Evolutionary conservation across 2,888 invertebrate species (phyloP).

Genomic region (Melieria picta): DNA sequence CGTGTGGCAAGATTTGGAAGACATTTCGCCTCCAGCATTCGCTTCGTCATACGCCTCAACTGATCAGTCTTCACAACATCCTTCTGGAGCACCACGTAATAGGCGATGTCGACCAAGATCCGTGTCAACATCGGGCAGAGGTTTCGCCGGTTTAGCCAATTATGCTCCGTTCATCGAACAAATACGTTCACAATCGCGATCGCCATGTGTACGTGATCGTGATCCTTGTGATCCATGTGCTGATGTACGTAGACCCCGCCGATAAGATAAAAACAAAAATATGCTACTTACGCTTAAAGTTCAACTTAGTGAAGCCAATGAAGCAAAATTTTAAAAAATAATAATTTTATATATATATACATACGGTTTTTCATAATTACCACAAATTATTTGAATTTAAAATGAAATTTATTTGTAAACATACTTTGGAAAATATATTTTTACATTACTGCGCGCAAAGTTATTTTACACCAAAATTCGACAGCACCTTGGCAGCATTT

Average conservation of each 20-base stretch:
- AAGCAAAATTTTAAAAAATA: background rate
- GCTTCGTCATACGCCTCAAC: slow-evolving; percentile 24
- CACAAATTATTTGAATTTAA: background rate
- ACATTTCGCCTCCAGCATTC: slow-evolving; percentile 20
- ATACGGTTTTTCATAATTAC: no score
- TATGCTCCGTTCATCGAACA: slow-evolving; percentile 38
- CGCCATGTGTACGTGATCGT: slow-evolving; percentile 5
- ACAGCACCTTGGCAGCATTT: slow-evolving; percentile 52
- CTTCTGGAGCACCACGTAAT: background rate
- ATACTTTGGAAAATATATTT: background rate
- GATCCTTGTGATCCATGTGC: slow-evolving; percentile 26
- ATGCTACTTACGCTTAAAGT: slow-evolving; percentile 3
- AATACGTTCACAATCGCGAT: slow-evolving; percentile 23
- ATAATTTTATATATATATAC: background rate
- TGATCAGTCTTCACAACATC: background rate
- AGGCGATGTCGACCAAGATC: background rate
- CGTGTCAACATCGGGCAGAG: slow-evolving; percentile 15
- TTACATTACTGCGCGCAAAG: slow-evolving; percentile 4
- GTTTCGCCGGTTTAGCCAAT: slow-evolving; percentile 37
- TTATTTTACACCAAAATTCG: slow-evolving; percentile 37
- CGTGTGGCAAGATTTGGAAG: background rate
- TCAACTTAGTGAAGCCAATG: slow-evolving; percentile 15
- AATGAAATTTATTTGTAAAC: background rate
- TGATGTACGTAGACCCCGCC: background rate
- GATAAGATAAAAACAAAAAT: background rate